phyloP scores from a whole-genome alignment of 2,113 vertebrate genomes.

The Rousettus leschenaultii region DNA sequence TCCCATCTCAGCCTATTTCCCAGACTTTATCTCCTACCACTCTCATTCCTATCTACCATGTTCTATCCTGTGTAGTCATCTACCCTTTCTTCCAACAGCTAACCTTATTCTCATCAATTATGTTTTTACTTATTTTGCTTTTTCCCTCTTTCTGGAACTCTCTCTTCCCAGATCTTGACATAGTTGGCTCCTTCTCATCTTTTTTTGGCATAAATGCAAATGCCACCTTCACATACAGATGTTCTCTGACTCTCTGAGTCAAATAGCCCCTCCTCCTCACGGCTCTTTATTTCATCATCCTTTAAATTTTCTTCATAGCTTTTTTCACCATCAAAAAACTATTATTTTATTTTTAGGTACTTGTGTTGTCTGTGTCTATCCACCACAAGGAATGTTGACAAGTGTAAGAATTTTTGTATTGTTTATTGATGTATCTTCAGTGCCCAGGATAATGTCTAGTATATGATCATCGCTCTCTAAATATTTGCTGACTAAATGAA shows the following conservation, averaged over 20 bases:
- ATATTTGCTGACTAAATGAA: not conserved
- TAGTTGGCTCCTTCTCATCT: not conserved
- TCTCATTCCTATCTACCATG: not conserved
- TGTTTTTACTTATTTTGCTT: not conserved
- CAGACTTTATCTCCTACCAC: not conserved
- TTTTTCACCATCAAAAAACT: not conserved
- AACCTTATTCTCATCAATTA: not conserved
- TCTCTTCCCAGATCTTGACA: not conserved
- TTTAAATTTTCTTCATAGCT: not conserved
- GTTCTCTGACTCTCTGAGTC: not conserved
- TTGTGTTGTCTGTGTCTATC: not conserved
- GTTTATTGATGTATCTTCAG: not conserved
- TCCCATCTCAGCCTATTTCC: too few relatives aligned
- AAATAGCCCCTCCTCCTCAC: not conserved
- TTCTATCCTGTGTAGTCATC: too few relatives aligned
- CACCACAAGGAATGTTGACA: not conserved
- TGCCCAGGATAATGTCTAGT: not conserved
- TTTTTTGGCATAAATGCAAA: not conserved
- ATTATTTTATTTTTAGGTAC: not conserved
- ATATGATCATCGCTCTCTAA: not conserved
- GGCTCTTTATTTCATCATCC: not conserved
- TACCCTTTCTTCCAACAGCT: not conserved
- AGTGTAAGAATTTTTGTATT: not conserved
- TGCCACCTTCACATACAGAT: not conserved
- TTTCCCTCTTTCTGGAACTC: not conserved